Percentiles rank a stretch among this genome's conserved stretches.
phyloP scores from a whole-genome alignment of 2,888 invertebrate genomes.

The Idaea aversata region DNA sequence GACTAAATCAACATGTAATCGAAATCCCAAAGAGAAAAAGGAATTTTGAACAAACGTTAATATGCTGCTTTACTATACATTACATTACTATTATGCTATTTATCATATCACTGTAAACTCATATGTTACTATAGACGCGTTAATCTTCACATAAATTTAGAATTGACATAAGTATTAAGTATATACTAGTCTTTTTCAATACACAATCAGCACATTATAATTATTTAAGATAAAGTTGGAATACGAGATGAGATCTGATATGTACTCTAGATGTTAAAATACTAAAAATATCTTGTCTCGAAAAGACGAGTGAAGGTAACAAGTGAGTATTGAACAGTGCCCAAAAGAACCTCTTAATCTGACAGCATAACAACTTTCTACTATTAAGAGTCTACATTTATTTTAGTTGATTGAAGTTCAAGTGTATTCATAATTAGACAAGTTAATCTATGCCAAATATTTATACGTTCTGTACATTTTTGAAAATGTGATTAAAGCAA shows the following conservation, averaged over 20 bases:
- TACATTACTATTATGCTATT: slow-evolving; percentile 23
- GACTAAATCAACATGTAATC: not conserved
- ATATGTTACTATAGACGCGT: slow-evolving; percentile 49
- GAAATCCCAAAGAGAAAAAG: slow-evolving; percentile 56
- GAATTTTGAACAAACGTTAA: slow-evolving; percentile 72
- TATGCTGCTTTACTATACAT: slow-evolving; percentile 48
- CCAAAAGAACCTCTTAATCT: slow-evolving; percentile 74
- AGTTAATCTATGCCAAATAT: slow-evolving; percentile 69
- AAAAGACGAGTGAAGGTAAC: not conserved
- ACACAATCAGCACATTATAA: slow-evolving; percentile 30
- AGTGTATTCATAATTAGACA: slow-evolving; percentile 53
- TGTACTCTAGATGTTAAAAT: slow-evolving; percentile 32
- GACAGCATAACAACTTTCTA: slow-evolving; percentile 61
- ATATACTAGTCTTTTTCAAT: slow-evolving; percentile 53
- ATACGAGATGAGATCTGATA: slow-evolving; percentile 27
- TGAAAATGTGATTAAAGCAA: slow-evolving; percentile 56
- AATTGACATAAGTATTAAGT: slow-evolving; percentile 48
- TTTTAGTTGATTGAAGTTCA: slow-evolving; percentile 44
- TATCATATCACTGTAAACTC: slow-evolving; percentile 32
- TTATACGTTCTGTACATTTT: slow-evolving; percentile 63
- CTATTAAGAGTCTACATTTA: slow-evolving; percentile 63
- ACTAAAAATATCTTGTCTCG: slow-evolving; percentile 21
- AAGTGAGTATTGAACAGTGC: slow-evolving; percentile 43
- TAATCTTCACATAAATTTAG: not conserved
- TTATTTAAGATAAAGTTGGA: slow-evolving; percentile 36